Percentiles rank a stretch among this genome's conserved stretches.
Evolutionary conservation across 2,888 invertebrate genomes (phyloP).

Genomic region (Neocrepidodera transversa): DNA sequence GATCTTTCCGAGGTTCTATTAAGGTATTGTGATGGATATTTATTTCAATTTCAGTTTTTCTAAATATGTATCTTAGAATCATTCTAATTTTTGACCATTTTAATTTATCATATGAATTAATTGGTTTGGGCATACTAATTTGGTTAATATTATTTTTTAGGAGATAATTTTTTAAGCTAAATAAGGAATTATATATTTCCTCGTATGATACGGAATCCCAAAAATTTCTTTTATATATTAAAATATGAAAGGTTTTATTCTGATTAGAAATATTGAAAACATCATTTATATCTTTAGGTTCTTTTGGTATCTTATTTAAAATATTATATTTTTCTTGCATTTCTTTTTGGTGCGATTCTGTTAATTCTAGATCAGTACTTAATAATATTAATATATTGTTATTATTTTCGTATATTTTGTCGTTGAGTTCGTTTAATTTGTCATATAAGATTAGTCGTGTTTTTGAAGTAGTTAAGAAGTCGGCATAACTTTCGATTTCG

Average conservation of each 20-base stretch:
- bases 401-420: not conserved
- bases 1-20: not conserved
- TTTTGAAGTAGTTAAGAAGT: not conserved
- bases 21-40: not conserved
- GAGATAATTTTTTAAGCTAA: not conserved
- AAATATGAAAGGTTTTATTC: not conserved
- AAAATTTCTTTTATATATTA: slow-evolving; percentile 5
- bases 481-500: not conserved
- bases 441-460: not conserved
- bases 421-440: not conserved
- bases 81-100: slow-evolving; percentile 5
- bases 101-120: slow-evolving; percentile 5
- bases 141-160: not conserved
- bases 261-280: not conserved
- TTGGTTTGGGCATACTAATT: not conserved
- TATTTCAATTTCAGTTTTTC: not conserved
- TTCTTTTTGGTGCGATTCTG: slow-evolving; percentile 4
- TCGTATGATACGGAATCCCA: not conserved
- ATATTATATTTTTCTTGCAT: not conserved
- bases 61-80: slow-evolving; percentile 2
- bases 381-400: not conserved
- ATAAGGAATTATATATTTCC: not conserved
- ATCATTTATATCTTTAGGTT: not conserved
- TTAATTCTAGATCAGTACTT: not conserved
- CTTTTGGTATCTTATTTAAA: not conserved